Conservation (phyloP, 2,797 vertebrate species). For the Ctenopoma kingsleyae region DNA sequence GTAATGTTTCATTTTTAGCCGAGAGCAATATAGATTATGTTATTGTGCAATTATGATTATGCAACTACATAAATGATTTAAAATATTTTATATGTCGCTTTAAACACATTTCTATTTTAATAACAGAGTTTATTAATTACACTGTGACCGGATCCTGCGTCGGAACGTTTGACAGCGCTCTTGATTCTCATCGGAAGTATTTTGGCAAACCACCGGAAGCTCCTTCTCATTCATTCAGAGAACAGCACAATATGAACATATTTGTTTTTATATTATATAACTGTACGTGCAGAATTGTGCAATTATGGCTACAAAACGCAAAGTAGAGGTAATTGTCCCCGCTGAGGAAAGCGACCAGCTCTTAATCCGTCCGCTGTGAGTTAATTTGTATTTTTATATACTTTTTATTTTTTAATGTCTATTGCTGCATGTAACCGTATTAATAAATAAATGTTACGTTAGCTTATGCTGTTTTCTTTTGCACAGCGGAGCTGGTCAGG, state of each 20-base stretch:
- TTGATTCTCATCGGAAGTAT: slow-evolving; percentile 58
- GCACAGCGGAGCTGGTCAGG: slow-evolving; percentile 93
- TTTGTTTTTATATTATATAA: background rate
- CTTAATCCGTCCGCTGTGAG: slow-evolving; percentile 92
- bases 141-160: fast-evolving
- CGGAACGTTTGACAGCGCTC: slow-evolving; percentile 19
- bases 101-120: background rate
- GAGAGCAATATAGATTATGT: background rate
- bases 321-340: slow-evolving; percentile 85
- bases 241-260: background rate
- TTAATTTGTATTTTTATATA: background rate
- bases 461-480: slow-evolving; percentile 4
- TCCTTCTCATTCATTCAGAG: slow-evolving; percentile 53
- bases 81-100: fast-evolving
- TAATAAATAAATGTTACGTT: background rate
- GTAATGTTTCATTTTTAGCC: background rate
- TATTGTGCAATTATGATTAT: too few relatives aligned
- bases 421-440: background rate
- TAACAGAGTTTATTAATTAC: background rate
- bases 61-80: background rate
- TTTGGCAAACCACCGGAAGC: slow-evolving; percentile 67
- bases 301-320: slow-evolving; percentile 85
- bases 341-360: slow-evolving; percentile 94
- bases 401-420: background rate
- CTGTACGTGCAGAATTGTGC: background rate